Conservation (phyloP, 2,888 invertebrate genomes). For the Neria commutata region DNA sequence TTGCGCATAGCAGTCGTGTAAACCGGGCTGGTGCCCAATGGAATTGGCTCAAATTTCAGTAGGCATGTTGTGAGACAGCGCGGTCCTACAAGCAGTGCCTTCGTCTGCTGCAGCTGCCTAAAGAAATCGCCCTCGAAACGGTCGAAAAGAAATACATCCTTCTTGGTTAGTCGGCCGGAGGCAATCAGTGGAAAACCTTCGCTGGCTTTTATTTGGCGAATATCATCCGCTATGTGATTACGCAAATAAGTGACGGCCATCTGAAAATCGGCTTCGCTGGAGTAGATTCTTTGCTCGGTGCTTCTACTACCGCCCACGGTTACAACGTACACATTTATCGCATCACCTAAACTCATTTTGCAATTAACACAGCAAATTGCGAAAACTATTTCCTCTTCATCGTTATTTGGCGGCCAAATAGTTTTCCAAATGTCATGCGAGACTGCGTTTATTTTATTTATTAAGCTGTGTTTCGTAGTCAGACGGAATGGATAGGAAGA, state of each 20-base stretch:
- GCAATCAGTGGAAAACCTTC: constrained; percentile 65
- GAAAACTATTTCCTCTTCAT: too few relatives aligned
- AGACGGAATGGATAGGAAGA: too few relatives aligned
- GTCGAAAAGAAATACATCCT: constrained; percentile 80
- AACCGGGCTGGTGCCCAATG: constrained; percentile 76
- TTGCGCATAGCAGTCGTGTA: constrained; percentile 82
- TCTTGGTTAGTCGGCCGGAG: constrained; percentile 67
- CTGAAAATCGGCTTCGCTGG: constrained; percentile 32
- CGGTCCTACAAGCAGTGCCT: constrained; percentile 82
- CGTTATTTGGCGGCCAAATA: too few relatives aligned
- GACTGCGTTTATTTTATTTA: too few relatives aligned
- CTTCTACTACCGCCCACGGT: constrained; percentile 32
- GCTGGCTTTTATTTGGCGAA: constrained; percentile 69
- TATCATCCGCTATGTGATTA: constrained; percentile 51
- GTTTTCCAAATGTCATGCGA: too few relatives aligned
- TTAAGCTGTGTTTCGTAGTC: too few relatives aligned
- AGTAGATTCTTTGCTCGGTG: constrained; percentile 18
- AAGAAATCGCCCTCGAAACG: constrained; percentile 78
- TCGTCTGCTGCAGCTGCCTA: constrained; percentile 68
- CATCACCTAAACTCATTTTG: constrained; percentile 50
- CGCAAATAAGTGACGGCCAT: constrained; percentile 42
- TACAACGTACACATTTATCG: constrained; percentile 56
- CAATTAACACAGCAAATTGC: too few relatives aligned
- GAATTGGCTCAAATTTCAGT: constrained; percentile 73
- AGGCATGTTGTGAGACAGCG: constrained; percentile 79